A percentile compares a stretch with the other conserved stretches of the same genome.
phyloP scores from a whole-genome alignment of 2,113 vertebrate genomes.

The Ciconia stormi region DNA sequence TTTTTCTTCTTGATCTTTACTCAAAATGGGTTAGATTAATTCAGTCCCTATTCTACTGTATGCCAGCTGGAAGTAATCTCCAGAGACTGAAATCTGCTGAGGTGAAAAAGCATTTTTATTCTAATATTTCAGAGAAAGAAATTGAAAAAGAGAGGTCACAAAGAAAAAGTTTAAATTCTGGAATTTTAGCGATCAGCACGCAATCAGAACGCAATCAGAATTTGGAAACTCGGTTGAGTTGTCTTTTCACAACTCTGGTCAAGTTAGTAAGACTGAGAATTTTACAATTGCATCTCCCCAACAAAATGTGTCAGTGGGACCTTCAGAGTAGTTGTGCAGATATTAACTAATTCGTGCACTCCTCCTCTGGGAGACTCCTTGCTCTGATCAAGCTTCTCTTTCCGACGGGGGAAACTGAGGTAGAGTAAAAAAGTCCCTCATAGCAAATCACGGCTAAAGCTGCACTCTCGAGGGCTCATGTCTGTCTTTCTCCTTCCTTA shows the following conservation, averaged over 20 bases:
- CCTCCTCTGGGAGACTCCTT: background rate
- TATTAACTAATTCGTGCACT: fast-evolving
- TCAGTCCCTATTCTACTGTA: background rate
- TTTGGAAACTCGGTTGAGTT: background rate
- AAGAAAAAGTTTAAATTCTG: background rate
- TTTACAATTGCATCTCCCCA: background rate
- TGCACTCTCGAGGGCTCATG: fast-evolving
- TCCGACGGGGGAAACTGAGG: background rate
- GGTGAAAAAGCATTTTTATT: background rate
- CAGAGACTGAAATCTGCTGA: background rate
- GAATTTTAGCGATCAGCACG: background rate
- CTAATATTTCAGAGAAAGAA: background rate
- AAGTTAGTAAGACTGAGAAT: background rate
- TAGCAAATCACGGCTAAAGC: background rate
- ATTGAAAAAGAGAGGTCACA: background rate
- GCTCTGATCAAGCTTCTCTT: background rate
- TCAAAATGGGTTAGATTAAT: background rate
- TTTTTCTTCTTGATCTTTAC: background rate
- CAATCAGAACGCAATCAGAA: background rate
- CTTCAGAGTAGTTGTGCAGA: background rate
- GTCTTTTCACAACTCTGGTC: background rate
- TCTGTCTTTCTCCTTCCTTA: background rate
- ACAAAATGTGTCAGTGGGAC: background rate
- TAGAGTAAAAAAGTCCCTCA: background rate
- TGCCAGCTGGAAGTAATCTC: background rate